These are phyloP conservation scores for Bicyclus anynana DNA, from an alignment of 1,140 invertebrate species.

Conservation along the genomic window DNA sequence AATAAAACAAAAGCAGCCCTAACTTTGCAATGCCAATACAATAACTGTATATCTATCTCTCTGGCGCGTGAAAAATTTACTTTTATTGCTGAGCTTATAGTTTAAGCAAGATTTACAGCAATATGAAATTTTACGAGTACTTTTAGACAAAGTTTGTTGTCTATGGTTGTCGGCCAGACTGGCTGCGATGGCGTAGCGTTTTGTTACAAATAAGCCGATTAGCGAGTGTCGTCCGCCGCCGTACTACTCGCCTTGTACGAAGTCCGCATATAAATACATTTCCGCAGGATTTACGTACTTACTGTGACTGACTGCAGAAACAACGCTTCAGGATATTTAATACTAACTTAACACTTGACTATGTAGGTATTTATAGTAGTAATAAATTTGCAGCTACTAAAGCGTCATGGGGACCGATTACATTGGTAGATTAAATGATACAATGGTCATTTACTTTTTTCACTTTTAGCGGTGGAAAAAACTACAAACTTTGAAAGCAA, in stretches of 20 bases:
- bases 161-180: constrained; percentile 28
- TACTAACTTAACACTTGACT: too few relatives aligned
- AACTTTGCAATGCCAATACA: too few relatives aligned
- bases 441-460: too few relatives aligned
- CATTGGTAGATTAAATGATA: too few relatives aligned
- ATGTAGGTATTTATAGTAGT: too few relatives aligned
- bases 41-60: too few relatives aligned
- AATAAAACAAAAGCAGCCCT: too few relatives aligned
- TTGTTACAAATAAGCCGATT: constrained; percentile 72
- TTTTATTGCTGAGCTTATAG: neutral
- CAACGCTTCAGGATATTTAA: neutral
- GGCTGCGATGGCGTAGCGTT: constrained; percentile 53
- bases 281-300: constrained; percentile 39
- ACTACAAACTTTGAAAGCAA: too few relatives aligned
- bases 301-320: constrained; percentile 4
- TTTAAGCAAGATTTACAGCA: neutral
- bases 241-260: constrained; percentile 53
- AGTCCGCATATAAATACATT: constrained; percentile 55
- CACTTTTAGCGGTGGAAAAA: too few relatives aligned
- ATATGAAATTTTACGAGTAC: neutral
- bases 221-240: constrained; percentile 52
- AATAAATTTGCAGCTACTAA: too few relatives aligned
- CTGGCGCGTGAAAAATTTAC: too few relatives aligned
- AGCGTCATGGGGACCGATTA: too few relatives aligned
- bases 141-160: neutral